phyloP scores from a whole-genome alignment of 2,888 invertebrate genomes.

The Ichneumoninae sp. region DNA sequence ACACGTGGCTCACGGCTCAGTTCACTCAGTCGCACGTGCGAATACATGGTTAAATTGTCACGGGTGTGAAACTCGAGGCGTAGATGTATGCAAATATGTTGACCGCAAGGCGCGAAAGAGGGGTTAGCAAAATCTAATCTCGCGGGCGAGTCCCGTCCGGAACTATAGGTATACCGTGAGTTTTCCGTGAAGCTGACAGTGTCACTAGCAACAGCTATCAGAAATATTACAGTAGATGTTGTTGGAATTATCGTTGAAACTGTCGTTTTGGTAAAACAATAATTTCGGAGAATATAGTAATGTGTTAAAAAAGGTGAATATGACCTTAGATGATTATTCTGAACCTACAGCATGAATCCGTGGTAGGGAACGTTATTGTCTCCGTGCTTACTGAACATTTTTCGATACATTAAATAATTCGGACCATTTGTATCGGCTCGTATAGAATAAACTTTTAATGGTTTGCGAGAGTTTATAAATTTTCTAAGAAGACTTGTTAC shows the following conservation, averaged over 20 bases:
- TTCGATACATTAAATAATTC: not conserved
- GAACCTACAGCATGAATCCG: too few species aligned
- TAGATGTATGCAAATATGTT: constrained; percentile 63
- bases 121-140: constrained; percentile 37
- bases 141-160: constrained; percentile 8
- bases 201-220: not conserved
- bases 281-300: too few species aligned
- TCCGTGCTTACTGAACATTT: not conserved
- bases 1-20: constrained; percentile 47
- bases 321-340: too few species aligned
- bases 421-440: not conserved
- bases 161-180: constrained; percentile 3
- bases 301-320: too few species aligned
- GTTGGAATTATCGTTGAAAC: too few species aligned
- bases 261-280: too few species aligned
- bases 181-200: constrained; percentile 28
- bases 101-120: constrained; percentile 23
- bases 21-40: constrained; percentile 58
- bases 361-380: not conserved
- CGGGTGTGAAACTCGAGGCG: constrained; percentile 67
- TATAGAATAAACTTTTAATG: too few species aligned
- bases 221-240: too few species aligned
- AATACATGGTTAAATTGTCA: constrained; percentile 67
- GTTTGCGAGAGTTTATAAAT: not conserved
- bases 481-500: not conserved